Evolutionary conservation across 2,797 vertebrate genomes (phyloP), one percentile per base, ranked within the genome.

Genomic region (Oreochromis mossambicus): DNA sequence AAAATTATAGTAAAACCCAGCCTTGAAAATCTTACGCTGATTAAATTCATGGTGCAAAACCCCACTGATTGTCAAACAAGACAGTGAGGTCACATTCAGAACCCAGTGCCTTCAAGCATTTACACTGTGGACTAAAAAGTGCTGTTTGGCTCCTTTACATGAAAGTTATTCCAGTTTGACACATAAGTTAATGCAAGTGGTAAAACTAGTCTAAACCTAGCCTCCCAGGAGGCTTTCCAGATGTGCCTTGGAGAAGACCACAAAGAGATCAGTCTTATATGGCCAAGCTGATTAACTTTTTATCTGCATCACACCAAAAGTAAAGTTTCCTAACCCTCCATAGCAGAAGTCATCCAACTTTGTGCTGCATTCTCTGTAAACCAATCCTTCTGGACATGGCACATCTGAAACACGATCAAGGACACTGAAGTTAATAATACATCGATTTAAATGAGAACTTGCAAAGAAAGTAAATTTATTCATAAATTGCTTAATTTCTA

Each of bases 271-370:
- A 21, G 2, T 9, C 63, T 29, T 50, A 48, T 32, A 29, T 73
- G 68, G 11, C 24, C 24, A 6, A 48, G 68, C 26, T 50, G 43
- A 29, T 32, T 26, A 73, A 7, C 2, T 3, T 73, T 73, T 48
- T 48, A 26, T 48, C 15, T 29, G 24, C 68, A 48, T 73, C 68
- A 48, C 24, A 29, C 43, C 43, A 24, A 38, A 73, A 29, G 41
- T 8, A 77, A 76, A 87, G 41, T 48, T 43, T 70, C 50, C 95
- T 90, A 77, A 97, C 96, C 95, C 91, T 90, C 87, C 88, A 19
- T 34, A 32, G 81, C 96, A 97, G 89, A 91, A 90, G 79, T 91
- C 86, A 82, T 95, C 90, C 41, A 86, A 46, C 58, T 85, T 90
- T 14, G 48, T 3, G 3, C 3, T 78, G 51, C 94, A 96, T 83